A percentile compares a stretch with the other conserved stretches of the same genome.
Conservation (phyloP, 2,797 vertebrate genomes). For the Hemitrygon akajei region DNA sequence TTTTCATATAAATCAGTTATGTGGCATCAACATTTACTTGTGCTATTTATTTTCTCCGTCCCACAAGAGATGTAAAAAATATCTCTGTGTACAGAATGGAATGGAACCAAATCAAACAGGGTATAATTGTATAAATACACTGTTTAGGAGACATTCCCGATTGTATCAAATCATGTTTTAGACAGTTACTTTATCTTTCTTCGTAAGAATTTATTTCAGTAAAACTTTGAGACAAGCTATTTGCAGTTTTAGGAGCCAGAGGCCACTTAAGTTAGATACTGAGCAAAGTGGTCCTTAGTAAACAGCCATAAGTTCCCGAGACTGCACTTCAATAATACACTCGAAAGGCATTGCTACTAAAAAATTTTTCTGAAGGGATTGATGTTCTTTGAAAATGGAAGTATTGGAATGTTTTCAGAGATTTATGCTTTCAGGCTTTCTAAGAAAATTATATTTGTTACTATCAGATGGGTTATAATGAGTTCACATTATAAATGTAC, state of each 20-base stretch:
- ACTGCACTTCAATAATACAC: not conserved
- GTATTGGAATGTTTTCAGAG: not conserved
- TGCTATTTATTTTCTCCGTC: conserved; percentile 12
- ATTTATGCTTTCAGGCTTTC: not conserved
- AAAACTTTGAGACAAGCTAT: not conserved
- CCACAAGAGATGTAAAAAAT: not conserved
- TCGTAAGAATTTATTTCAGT: not conserved
- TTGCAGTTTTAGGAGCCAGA: not conserved
- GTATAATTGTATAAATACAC: not conserved
- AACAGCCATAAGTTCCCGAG: not conserved
- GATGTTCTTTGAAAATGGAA: not conserved
- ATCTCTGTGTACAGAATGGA: not conserved
- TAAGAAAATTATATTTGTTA: not conserved
- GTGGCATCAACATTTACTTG: not conserved
- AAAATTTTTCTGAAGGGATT: too few species aligned
- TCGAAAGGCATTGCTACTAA: not conserved
- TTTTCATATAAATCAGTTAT: not conserved
- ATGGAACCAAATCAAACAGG: not conserved
- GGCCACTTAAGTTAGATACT: not conserved
- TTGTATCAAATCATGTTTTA: not conserved
- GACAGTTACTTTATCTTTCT: too few species aligned
- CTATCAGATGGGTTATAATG: not conserved
- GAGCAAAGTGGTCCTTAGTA: not conserved
- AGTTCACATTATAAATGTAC: not conserved
- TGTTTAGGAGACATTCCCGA: not conserved